Evolutionary conservation across 2,888 invertebrate species (phyloP).

Genomic region (Aphrophora alni): DNA sequence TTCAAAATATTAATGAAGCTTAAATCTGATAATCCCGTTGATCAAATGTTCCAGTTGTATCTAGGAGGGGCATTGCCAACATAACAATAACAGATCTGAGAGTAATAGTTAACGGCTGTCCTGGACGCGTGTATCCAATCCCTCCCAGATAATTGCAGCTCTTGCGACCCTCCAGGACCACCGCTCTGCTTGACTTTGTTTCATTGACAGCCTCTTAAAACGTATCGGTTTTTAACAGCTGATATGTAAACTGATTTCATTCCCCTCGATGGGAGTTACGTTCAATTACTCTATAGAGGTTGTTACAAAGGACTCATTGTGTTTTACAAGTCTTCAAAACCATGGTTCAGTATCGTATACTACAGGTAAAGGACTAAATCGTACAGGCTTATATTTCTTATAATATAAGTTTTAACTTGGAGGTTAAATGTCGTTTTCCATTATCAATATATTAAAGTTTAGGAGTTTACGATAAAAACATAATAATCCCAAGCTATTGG

Average conservation of each 20-base stretch:
- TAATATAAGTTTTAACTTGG: too few species aligned
- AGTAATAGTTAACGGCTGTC: background rate
- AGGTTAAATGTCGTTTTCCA: too few species aligned
- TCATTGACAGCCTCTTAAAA: slow-evolving; percentile 6
- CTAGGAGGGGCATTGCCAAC: background rate
- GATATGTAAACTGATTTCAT: background rate
- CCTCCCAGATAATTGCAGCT: background rate
- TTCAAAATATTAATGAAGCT: too few species aligned
- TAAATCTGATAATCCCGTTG: too few species aligned
- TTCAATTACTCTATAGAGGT: background rate
- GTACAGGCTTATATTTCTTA: too few species aligned
- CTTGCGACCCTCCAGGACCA: background rate
- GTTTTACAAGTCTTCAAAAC: too few species aligned
- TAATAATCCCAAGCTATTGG: too few species aligned
- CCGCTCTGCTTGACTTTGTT: background rate
- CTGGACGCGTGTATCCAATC: background rate
- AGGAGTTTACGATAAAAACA: too few species aligned
- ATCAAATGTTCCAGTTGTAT: too few species aligned
- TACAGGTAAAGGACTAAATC: too few species aligned
- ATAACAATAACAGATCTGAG: background rate
- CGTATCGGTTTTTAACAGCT: background rate
- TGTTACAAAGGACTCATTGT: background rate
- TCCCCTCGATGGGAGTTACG: background rate
- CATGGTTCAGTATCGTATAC: too few species aligned
- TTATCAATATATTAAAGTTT: too few species aligned